Conservation (phyloP, 2,113 vertebrate species). For the Phylloscopus trochiloides region DNA sequence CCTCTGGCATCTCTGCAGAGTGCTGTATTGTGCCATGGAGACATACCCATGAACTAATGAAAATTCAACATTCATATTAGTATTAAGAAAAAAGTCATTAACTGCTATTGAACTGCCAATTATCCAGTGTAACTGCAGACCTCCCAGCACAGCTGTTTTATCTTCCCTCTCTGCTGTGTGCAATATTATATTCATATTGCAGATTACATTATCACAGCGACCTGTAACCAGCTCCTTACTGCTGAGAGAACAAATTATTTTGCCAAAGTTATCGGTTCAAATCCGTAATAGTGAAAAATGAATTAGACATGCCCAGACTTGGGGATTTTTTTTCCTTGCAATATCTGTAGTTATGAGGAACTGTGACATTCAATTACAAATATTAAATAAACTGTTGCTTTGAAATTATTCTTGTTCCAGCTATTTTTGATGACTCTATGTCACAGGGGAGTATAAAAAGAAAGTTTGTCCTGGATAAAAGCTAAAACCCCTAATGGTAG, state of each 20-base stretch:
- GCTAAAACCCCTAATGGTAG: neutral
- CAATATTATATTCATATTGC: constrained; percentile 42
- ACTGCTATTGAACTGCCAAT: constrained; percentile 34
- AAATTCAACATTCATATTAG: constrained; percentile 38
- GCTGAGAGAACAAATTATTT: constrained; percentile 58
- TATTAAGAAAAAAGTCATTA: constrained; percentile 58
- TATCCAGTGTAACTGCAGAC: neutral
- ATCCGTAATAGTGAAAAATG: constrained; percentile 6
- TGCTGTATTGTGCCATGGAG: neutral
- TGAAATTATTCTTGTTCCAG: neutral
- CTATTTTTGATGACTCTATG: neutral
- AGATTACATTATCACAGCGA: constrained; percentile 55
- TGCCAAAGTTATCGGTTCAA: constrained; percentile 37
- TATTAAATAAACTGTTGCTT: constrained; percentile 23
- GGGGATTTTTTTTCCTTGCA: constrained; percentile 25
- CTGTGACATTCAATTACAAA: constrained; percentile 55
- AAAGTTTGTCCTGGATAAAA: constrained; percentile 17
- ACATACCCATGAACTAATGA: constrained; percentile 35
- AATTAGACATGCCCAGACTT: constrained; percentile 42
- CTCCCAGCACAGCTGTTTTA: constrained; percentile 30
- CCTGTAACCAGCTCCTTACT: constrained; percentile 32
- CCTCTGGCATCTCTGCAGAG: neutral
- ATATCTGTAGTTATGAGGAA: neutral
- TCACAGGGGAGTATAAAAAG: neutral
- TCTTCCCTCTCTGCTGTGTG: constrained; percentile 9